A percentile compares a stretch with the other conserved stretches of the same genome.
Evolutionary conservation across 2,888 invertebrate genomes (phyloP).

Genomic region (Dynastes grantii): DNA sequence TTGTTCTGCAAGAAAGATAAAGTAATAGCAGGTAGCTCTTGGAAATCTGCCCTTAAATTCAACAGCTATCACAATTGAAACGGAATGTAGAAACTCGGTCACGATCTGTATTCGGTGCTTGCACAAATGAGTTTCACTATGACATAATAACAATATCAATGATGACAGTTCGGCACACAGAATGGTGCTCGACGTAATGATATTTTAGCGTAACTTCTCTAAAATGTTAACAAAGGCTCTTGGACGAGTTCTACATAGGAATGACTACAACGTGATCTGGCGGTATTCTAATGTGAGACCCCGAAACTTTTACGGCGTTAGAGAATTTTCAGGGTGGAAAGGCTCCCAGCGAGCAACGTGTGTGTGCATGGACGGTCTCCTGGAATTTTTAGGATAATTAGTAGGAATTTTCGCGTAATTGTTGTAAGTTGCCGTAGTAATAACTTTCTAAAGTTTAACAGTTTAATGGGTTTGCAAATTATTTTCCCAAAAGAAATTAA

Average conservation of each 20-base stretch:
- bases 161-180: slow-evolving; percentile 36
- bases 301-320: slow-evolving; percentile 30
- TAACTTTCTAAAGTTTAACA: slow-evolving; percentile 4
- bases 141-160: slow-evolving; percentile 47
- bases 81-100: slow-evolving; percentile 32
- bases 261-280: slow-evolving; percentile 29
- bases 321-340: slow-evolving; percentile 24
- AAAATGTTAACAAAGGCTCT: slow-evolving; percentile 40
- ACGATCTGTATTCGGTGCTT: slow-evolving; percentile 13
- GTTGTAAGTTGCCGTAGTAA: neutral
- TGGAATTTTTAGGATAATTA: slow-evolving; percentile 35
- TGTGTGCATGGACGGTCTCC: slow-evolving; percentile 29
- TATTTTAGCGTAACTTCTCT: slow-evolving; percentile 18
- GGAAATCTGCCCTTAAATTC: slow-evolving; percentile 22
- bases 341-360: neutral
- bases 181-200: slow-evolving; percentile 38
- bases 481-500: too few relatives aligned
- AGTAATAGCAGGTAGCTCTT: slow-evolving; percentile 7
- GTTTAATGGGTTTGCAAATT: slow-evolving; percentile 3
- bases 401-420: slow-evolving; percentile 3
- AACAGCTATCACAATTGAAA: slow-evolving; percentile 34
- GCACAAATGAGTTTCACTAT: slow-evolving; percentile 35
- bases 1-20: neutral
- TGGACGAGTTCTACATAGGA: slow-evolving; percentile 12
- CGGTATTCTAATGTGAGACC: slow-evolving; percentile 43